These are phyloP conservation scores for Polydesmus complanatus DNA, from an alignment of 2,888 invertebrate species.

Conservation along the genomic window DNA sequence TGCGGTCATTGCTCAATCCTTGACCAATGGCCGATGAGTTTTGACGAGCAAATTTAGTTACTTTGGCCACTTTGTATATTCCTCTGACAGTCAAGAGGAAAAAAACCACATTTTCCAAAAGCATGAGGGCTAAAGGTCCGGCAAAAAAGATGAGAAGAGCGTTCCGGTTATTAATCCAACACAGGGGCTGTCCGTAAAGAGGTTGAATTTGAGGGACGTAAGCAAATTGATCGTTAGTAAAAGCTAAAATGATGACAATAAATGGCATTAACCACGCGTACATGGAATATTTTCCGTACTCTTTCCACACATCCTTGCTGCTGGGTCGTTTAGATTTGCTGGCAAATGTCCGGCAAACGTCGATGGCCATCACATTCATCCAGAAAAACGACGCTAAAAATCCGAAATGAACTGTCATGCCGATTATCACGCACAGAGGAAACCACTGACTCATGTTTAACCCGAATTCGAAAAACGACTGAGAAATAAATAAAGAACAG, in stretches of 20 bases:
- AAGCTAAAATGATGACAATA: slow-evolving; percentile 25
- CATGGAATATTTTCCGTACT: slow-evolving; percentile 24
- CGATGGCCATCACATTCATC: slow-evolving; percentile 37
- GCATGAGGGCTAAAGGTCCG: slow-evolving; percentile 30
- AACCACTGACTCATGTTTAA: slow-evolving; percentile 12
- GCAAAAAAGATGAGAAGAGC: slow-evolving; percentile 33
- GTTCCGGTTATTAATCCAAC: slow-evolving; percentile 32
- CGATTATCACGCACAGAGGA: slow-evolving; percentile 24
- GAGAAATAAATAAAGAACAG: slow-evolving; percentile 31
- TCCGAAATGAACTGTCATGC: slow-evolving; percentile 31
- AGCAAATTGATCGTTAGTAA: slow-evolving; percentile 20
- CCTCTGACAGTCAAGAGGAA: slow-evolving; percentile 29
- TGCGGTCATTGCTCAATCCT: slow-evolving; percentile 18
- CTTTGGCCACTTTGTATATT: slow-evolving; percentile 21
- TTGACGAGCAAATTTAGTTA: neutral
- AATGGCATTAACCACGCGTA: slow-evolving; percentile 34
- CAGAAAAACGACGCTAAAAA: slow-evolving; percentile 35
- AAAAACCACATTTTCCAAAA: slow-evolving; percentile 31
- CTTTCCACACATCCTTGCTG: neutral
- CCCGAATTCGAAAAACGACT: slow-evolving; percentile 28
- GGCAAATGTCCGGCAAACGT: slow-evolving; percentile 34
- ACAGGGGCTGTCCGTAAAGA: slow-evolving; percentile 23
- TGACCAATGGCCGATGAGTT: neutral
- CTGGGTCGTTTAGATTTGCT: neutral
- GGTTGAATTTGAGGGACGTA: slow-evolving; percentile 17